phyloP scores from a whole-genome alignment of 1,140 invertebrate genomes.

The Hypothenemus hampei region DNA sequence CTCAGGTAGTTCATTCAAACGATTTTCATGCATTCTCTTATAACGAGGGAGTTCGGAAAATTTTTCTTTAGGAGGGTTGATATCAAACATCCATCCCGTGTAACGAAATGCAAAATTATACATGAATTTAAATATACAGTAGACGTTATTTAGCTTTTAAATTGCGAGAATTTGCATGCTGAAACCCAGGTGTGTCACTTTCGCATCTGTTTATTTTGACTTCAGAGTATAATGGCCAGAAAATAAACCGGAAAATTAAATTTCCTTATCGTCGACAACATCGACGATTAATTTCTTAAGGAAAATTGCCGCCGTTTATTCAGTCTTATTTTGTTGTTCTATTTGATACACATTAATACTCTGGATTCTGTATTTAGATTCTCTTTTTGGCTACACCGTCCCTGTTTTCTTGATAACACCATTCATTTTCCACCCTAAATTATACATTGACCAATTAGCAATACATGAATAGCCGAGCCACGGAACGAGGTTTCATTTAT shows the following conservation, averaged over 20 bases:
- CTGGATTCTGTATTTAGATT: too few species aligned
- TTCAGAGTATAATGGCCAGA: conserved; percentile 8
- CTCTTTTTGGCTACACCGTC: too few species aligned
- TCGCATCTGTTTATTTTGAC: conserved; percentile 21
- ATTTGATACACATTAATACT: too few species aligned
- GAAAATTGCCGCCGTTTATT: too few species aligned
- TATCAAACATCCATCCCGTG: neutral
- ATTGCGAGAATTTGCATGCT: conserved; percentile 25
- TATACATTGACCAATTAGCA: neutral
- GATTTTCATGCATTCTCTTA: too few species aligned
- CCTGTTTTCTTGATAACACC: too few species aligned
- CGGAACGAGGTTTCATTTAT: neutral
- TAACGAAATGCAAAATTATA: conserved; percentile 28
- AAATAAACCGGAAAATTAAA: conserved; percentile 18
- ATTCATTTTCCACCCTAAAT: neutral
- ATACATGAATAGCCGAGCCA: neutral
- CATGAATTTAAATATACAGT: conserved; percentile 28
- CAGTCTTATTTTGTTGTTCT: too few species aligned
- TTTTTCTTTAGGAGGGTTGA: too few species aligned
- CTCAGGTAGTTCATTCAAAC: too few species aligned
- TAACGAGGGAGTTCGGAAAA: too few species aligned
- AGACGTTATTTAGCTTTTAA: conserved; percentile 27
- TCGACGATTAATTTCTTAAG: too few species aligned
- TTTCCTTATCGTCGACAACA: too few species aligned
- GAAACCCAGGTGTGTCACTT: conserved; percentile 26